Base-by-base conservation (phyloP, 1,140 invertebrate genomes). In the Ylistrum balloti region DNA sequence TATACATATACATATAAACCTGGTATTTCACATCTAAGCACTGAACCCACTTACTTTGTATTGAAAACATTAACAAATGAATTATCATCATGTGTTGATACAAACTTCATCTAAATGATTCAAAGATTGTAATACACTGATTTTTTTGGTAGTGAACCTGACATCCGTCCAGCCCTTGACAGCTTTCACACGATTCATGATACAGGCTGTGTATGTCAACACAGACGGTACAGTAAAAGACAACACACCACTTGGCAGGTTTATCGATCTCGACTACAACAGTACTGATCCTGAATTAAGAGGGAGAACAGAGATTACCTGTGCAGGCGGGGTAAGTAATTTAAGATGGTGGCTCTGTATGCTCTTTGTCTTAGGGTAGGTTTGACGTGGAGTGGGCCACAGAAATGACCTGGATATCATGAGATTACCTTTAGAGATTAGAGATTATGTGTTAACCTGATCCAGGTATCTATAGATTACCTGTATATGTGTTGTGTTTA, bases 141-240 rank as follows among this genome's bases (percentile, higher is more conserved):
- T 85, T 28, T 86, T 20, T 28, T 91, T 89, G n/a, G 32, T 74
- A 89, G 89, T 90, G 45, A 89, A 86, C 86, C 86, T 91, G 41
- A 88, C 74, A 20, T 48, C 90, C 1, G 89, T 28, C 45, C 56
- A 86, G n/a, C 32, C 22, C 28, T 86, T 56, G 34, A 86, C 85
- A 38, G 45, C 45, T 33, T 88, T 89, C 45, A 90, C 33, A 0
- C 56, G 88, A 28, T 91, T 91, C 48, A 91, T 91, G 86, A 34
- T 91, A 86, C 91, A 91, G 89, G 91, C 91, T 11, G 86, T 91
- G 33, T 85, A 33, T 32, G 86, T 91, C 0, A 48, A 91, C 33
- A 11, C 33, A 22, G 34, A 86, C 28, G 91, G 89, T n/a, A 33
- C 88, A 33, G 86, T 86, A 10, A 86, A n/a, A 0, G 89, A 56